Evolutionary conservation across 2,797 vertebrate genomes (phyloP), one percentile per base, ranked within the genome.

Genomic region (Ataeniobius toweri): DNA sequence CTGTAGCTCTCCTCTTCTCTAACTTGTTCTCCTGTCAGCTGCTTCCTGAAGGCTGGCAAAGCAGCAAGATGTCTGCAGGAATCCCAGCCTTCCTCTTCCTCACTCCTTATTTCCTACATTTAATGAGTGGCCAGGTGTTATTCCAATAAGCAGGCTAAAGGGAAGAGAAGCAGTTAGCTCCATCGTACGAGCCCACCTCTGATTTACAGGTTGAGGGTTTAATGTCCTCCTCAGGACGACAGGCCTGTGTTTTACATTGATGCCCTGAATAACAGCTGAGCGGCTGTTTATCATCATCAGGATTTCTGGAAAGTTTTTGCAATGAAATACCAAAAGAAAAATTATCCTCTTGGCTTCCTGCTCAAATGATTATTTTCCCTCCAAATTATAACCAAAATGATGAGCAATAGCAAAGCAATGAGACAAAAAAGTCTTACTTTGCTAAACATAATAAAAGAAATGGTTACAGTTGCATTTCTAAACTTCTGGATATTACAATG

Each of bases 71-170:
- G 78, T 75, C 85, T 36, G 75, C 71, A 82, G 82, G 39, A 81
- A 86, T 55, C 13, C 9, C 51, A 16, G 79, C 69, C 72, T 59
- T 65, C 65, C 71, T 58, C 80, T 51, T 56, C 13, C 39, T 26
- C 71, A 56, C 36, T 79, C 77, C 76, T 82, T 70, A 68, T 86
- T 83, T 85, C 71, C 82, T 61, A 81, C 73, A 39, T 24, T 44
- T 88, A 89, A 88, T 82, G 83, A 85, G 84, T 81, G 83, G 78
- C 72, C 83, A 75, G 76, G 87, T 83, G 84, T 85, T 84, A 80
- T 81, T 85, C 79, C 84, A 74, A 82, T 76, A 80, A 83, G 82
- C 83, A 84, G 79, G 77, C 80, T 79, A 84, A 76, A 74, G 89
- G 88, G 85, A 87, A 85, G 84, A 89, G 83, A 80, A 85, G 83